Percentiles rank a stretch among this genome's conserved stretches.
These are phyloP conservation scores for Stenichneumon culpator DNA, from an alignment of 2,888 invertebrate species.

Conservation along the genomic window DNA sequence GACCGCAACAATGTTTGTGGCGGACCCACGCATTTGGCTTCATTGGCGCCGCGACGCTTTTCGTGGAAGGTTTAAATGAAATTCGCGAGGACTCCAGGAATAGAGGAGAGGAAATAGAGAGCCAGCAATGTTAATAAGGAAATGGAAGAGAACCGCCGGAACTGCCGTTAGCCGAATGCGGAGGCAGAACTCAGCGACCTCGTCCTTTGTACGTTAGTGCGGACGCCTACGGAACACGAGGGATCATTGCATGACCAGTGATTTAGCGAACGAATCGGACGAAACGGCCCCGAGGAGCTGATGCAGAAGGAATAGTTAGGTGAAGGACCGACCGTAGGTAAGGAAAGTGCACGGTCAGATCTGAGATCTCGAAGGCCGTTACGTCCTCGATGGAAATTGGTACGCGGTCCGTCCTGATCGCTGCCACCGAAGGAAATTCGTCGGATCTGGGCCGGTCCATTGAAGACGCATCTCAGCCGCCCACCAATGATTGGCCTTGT, in stretches of 20 bases:
- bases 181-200: neutral
- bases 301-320: slow-evolving; percentile 24
- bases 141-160: neutral
- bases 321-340: neutral
- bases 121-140: slow-evolving; percentile 19
- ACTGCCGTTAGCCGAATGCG: neutral
- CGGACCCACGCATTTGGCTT: neutral
- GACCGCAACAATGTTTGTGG: neutral
- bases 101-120: slow-evolving; percentile 10
- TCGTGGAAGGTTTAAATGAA: slow-evolving; percentile 32
- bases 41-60: neutral
- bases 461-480: neutral
- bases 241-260: slow-evolving; percentile 49
- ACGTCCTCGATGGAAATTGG: slow-evolving; percentile 55
- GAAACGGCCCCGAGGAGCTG: slow-evolving; percentile 27
- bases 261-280: slow-evolving; percentile 46
- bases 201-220: slow-evolving; percentile 5
- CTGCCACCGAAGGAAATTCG: neutral
- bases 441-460: neutral
- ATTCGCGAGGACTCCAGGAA: slow-evolving; percentile 52
- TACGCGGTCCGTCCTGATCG: slow-evolving; percentile 19
- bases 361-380: slow-evolving; percentile 45
- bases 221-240: slow-evolving; percentile 18
- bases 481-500: neutral
- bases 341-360: slow-evolving; percentile 16